Conservation (phyloP, 30 jellyfish, hydroid and myxozoan species). For the Aurelia sp. region DNA sequence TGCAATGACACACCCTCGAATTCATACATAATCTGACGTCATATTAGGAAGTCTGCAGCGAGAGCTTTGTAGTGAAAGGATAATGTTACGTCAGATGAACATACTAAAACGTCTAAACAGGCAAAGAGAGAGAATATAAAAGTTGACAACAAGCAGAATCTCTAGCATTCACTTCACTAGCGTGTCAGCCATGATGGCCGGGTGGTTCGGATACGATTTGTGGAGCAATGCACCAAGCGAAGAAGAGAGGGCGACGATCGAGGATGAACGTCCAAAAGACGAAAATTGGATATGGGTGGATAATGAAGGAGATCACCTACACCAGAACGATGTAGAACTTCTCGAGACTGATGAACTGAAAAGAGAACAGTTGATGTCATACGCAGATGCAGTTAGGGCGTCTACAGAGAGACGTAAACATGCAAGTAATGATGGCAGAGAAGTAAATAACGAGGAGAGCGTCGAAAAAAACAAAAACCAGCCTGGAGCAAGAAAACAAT, state of each 20-base stretch:
- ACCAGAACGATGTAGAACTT: slow-evolving; percentile 58
- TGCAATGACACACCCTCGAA: no score
- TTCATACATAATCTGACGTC: no score
- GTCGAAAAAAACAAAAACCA: not conserved
- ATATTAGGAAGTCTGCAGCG: no score
- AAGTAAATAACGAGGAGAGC: not conserved
- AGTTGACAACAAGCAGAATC: not conserved
- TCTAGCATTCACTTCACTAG: slow-evolving; percentile 1
- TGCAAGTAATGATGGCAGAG: not conserved
- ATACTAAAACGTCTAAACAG: not conserved
- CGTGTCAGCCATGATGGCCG: slow-evolving; percentile 13
- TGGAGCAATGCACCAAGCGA: slow-evolving; percentile 34
- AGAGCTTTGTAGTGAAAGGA: no score
- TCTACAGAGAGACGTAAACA: slow-evolving; percentile 48
- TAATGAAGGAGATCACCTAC: slow-evolving; percentile 19
- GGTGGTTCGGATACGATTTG: slow-evolving; percentile 74
- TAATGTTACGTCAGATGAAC: not conserved
- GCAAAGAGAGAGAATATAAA: slow-evolving; percentile 9
- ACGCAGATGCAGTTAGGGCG: slow-evolving; percentile 67
- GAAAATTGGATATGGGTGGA: slow-evolving; percentile 71
- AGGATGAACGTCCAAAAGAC: not conserved
- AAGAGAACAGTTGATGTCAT: slow-evolving; percentile 28
- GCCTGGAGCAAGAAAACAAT: not conserved
- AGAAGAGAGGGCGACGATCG: not conserved
- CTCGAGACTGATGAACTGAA: slow-evolving; percentile 19